These are phyloP conservation scores for Zosterops japonicus DNA, from an alignment of 2,113 vertebrate genomes.

Conservation along the genomic window DNA sequence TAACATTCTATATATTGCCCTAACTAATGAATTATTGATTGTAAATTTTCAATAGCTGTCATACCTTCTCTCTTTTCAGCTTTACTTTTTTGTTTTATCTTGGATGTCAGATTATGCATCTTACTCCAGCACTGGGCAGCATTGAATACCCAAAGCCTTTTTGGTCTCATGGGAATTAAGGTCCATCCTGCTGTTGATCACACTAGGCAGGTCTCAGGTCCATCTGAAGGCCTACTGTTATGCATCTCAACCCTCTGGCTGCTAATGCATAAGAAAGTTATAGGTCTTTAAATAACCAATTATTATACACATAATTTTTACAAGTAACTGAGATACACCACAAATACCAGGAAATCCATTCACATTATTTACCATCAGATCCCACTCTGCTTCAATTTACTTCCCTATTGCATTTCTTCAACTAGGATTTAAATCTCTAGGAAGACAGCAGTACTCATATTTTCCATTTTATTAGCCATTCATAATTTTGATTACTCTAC, in stretches of 20 bases:
- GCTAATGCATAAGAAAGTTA: not conserved
- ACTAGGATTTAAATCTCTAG: not conserved
- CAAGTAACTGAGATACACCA: not conserved
- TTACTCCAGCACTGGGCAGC: not conserved
- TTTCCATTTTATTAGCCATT: not conserved
- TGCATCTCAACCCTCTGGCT: not conserved
- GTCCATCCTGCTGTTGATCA: not conserved
- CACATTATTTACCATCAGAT: not conserved
- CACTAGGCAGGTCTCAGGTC: not conserved
- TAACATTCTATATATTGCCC: not conserved
- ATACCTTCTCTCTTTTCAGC: not conserved
- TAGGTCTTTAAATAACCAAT: not conserved
- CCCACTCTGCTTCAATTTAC: not conserved
- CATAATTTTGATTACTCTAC: not conserved
- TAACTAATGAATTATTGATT: not conserved
- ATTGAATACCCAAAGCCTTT: not conserved
- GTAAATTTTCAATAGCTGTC: not conserved
- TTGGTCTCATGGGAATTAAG: not conserved
- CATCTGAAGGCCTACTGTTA: not conserved
- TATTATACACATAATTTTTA: not conserved
- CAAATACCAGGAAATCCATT: not conserved
- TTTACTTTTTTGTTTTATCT: not conserved
- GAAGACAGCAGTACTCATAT: not conserved
- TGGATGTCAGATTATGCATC: not conserved
- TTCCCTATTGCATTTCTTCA: not conserved